Evolutionary conservation across 2,888 invertebrate species (phyloP).

Genomic region (Melieria omissa): DNA sequence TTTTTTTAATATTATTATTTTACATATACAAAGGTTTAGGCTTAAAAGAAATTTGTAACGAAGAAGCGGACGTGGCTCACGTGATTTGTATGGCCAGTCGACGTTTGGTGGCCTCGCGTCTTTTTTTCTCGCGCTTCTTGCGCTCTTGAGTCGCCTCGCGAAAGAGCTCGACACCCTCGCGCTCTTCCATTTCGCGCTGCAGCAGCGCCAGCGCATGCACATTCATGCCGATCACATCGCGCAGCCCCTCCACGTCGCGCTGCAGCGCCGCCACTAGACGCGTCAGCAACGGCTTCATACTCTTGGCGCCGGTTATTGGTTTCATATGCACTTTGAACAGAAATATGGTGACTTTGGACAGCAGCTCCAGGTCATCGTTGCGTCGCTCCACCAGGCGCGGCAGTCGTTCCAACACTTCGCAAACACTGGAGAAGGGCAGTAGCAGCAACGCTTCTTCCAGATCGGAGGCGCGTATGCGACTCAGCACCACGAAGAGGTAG

Average conservation of each 20-base stretch:
- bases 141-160: constrained; percentile 76
- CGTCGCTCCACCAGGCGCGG: constrained; percentile 74
- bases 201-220: constrained; percentile 82
- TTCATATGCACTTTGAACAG: constrained; percentile 80
- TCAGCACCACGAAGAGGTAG: constrained; percentile 83
- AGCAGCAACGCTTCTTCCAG: constrained; percentile 89
- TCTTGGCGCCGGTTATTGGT: constrained; percentile 79
- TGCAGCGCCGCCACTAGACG: constrained; percentile 56
- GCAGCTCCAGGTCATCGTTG: constrained; percentile 80
- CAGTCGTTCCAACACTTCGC: constrained; percentile 79
- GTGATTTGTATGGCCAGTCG: constrained; percentile 57
- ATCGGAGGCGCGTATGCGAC: constrained; percentile 86
- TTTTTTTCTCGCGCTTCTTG: constrained; percentile 72
- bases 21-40: background rate
- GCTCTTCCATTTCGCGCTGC: constrained; percentile 79
- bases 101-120: constrained; percentile 54
- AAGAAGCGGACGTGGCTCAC: constrained; percentile 13
- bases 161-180: constrained; percentile 81
- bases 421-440: constrained; percentile 84
- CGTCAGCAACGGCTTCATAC: constrained; percentile 69
- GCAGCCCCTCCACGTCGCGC: constrained; percentile 58
- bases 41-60: background rate
- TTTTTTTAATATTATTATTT: constrained; percentile 19
- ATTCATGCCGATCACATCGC: constrained; percentile 89
- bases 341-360: constrained; percentile 81